Conservation (phyloP, 2,797 vertebrate species). For the Sebastes trivittatus region DNA sequence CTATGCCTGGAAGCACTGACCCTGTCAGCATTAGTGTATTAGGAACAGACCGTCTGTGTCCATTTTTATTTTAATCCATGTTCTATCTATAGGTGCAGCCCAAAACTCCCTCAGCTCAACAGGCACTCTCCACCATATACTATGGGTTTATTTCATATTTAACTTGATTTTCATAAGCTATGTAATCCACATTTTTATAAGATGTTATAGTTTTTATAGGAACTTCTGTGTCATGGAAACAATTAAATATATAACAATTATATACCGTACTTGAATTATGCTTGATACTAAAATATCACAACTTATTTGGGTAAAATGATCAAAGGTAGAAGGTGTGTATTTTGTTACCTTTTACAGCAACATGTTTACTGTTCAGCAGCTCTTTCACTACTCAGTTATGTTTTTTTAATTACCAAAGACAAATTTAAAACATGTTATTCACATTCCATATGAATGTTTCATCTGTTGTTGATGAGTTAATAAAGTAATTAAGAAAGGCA, state of each 20-base stretch:
- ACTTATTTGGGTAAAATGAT: neutral
- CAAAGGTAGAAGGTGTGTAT: neutral
- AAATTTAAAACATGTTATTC: constrained; percentile 36
- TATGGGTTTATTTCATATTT: neutral
- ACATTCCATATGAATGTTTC: neutral
- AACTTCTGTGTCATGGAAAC: neutral
- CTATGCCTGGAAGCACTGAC: constrained; percentile 1
- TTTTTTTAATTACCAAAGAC: constrained; percentile 24
- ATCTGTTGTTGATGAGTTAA: neutral
- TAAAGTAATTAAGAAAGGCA: neutral
- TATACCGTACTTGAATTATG: neutral
- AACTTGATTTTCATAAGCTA: neutral
- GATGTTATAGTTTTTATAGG: neutral
- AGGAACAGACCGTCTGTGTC: neutral
- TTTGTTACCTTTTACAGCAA: neutral
- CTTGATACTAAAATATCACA: neutral
- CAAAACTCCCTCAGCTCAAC: neutral
- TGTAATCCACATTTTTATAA: neutral
- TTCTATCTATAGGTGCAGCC: neutral
- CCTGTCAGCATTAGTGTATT: neutral
- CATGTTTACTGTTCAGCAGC: neutral
- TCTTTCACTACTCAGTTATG: neutral
- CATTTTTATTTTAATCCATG: constrained; percentile 5
- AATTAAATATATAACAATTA: neutral
- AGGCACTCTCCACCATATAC: neutral